Evolutionary conservation across 2,113 vertebrate genomes (phyloP).

Genomic region (Sapajus apella): DNA sequence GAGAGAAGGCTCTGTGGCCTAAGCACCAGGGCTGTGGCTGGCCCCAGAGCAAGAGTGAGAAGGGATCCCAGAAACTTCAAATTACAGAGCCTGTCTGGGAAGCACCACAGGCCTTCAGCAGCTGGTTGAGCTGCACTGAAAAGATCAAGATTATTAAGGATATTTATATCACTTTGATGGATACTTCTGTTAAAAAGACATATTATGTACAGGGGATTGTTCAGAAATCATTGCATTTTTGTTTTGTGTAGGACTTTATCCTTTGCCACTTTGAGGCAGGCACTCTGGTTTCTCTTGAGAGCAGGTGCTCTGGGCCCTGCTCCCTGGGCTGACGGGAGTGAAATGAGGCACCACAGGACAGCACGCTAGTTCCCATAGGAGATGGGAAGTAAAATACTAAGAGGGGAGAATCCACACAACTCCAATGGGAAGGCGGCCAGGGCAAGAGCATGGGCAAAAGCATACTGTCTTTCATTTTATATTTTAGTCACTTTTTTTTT

Average conservation of each 20-base stretch:
- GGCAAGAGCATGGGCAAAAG: background rate
- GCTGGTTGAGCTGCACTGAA: background rate
- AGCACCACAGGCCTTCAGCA: background rate
- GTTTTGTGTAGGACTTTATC: background rate
- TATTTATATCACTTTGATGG: background rate
- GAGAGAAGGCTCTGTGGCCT: background rate
- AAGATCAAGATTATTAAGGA: background rate
- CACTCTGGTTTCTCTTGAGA: background rate
- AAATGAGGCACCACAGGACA: background rate
- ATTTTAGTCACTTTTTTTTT: background rate
- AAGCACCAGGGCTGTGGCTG: background rate
- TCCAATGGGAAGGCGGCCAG: background rate
- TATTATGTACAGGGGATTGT: background rate
- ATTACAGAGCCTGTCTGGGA: background rate
- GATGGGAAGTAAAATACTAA: background rate
- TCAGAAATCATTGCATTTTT: constrained; percentile 3
- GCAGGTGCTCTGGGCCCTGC: background rate
- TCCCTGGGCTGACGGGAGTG: background rate
- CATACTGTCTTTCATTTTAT: background rate
- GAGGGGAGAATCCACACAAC: background rate
- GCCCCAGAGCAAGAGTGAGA: background rate
- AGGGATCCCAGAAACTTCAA: background rate
- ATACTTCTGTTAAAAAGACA: background rate
- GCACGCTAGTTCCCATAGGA: background rate
- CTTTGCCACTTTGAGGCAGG: background rate